Percentiles rank a stretch among this genome's conserved stretches.
Evolutionary conservation across 2,797 vertebrate genomes (phyloP).

Genomic region (Orestias chungarensis): DNA sequence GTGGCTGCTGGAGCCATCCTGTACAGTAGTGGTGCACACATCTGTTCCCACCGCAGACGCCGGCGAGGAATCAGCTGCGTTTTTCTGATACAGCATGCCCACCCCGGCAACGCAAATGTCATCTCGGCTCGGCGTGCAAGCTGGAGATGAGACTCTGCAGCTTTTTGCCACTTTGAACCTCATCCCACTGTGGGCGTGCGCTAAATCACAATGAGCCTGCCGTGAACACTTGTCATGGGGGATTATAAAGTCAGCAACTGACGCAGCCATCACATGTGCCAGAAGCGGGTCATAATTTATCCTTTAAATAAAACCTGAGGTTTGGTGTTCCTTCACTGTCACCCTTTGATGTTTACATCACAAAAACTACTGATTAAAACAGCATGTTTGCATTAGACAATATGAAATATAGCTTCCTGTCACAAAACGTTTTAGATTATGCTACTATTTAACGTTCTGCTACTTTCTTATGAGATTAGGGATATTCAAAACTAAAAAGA

Average conservation of each 20-base stretch:
- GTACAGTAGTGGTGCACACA: conserved; percentile 70
- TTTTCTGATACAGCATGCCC: conserved; percentile 71
- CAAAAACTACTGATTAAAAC: conserved; percentile 55
- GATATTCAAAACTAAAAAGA: not conserved
- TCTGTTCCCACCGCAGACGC: conserved; percentile 59
- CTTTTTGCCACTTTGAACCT: conserved; percentile 71
- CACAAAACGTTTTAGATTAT: not conserved
- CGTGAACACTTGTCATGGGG: conserved; percentile 67
- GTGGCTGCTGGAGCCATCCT: conserved; percentile 36
- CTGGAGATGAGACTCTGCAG: conserved; percentile 57
- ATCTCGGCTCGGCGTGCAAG: conserved; percentile 51
- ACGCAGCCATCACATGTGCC: conserved; percentile 54
- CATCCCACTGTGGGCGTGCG: conserved; percentile 71
- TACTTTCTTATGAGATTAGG: not conserved
- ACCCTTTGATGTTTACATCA: conserved; percentile 72
- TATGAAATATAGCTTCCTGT: not conserved
- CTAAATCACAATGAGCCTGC: conserved; percentile 79
- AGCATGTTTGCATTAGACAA: conserved; percentile 39
- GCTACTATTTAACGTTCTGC: not conserved
- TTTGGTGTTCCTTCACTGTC: conserved; percentile 50
- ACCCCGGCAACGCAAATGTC: conserved; percentile 69
- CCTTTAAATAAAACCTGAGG: conserved; percentile 29
- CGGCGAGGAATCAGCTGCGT: conserved; percentile 55
- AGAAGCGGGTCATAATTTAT: conserved; percentile 72
- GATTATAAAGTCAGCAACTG: conserved; percentile 77